Conservation (phyloP, 2,797 vertebrate genomes). For the Fundulus diaphanus region DNA sequence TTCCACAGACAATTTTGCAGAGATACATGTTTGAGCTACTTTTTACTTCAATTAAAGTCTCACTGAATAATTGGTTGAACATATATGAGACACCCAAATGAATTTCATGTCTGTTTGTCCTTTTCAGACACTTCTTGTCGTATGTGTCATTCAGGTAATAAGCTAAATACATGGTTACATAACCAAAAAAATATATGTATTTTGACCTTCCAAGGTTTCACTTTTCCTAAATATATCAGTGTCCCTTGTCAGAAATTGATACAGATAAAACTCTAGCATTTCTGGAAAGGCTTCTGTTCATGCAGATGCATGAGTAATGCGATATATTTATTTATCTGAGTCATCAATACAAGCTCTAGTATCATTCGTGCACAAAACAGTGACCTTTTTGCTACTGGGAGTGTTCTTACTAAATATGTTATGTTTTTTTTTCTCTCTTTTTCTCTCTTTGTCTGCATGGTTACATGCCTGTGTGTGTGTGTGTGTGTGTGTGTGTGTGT, state of each 20-base stretch:
- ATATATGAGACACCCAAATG: background rate
- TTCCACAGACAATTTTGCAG: background rate
- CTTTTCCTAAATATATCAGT: constrained; percentile 22
- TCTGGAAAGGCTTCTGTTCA: constrained; percentile 25
- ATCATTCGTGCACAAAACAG: constrained; percentile 41
- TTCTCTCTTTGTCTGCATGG: constrained; percentile 17
- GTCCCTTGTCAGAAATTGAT: constrained; percentile 26
- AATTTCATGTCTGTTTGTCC: background rate
- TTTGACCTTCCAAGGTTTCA: constrained; percentile 33
- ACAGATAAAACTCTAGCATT: constrained; percentile 13
- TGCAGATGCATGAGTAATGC: constrained; percentile 43
- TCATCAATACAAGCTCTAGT: constrained; percentile 34
- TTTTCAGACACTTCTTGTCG: background rate
- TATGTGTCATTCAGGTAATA: background rate
- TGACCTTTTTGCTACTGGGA: constrained; percentile 37
- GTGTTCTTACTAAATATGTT: constrained; percentile 50
- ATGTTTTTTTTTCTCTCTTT: constrained; percentile 54
- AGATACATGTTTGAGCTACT: background rate
- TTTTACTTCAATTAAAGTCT: background rate
- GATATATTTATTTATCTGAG: constrained; percentile 50
- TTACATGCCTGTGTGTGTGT: constrained; percentile 20
- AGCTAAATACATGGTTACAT: constrained; percentile 1
- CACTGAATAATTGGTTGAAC: background rate
- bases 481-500: constrained; percentile 34
- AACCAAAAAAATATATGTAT: constrained; percentile 5